phyloP scores from a whole-genome alignment of 2,113 vertebrate species.

The Pithys albifrons region DNA sequence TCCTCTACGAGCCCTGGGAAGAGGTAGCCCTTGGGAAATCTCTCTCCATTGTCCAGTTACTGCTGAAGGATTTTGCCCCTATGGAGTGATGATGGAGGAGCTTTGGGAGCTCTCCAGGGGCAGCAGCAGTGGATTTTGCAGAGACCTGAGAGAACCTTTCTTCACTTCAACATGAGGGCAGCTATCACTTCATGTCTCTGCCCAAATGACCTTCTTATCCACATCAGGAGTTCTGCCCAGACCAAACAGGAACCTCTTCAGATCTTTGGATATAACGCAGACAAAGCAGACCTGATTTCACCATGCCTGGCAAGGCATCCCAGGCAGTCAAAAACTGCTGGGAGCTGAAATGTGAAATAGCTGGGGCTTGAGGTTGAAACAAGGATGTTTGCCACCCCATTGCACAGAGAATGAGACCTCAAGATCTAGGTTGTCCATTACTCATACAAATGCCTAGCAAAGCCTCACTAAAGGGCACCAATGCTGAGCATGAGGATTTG shows the following conservation, averaged over 20 bases:
- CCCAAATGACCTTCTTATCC: background rate
- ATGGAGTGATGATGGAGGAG: background rate
- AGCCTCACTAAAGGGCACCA: background rate
- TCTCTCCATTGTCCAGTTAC: accelerated
- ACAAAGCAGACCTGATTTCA: background rate
- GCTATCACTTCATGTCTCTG: background rate
- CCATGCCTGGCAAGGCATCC: background rate
- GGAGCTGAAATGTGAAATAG: background rate
- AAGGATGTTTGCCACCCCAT: background rate
- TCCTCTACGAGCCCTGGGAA: background rate
- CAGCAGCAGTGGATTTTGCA: background rate
- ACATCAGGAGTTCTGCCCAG: background rate
- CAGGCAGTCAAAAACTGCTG: background rate
- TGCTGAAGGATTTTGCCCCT: background rate
- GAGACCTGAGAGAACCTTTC: background rate
- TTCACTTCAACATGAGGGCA: background rate
- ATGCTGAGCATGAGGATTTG: background rate
- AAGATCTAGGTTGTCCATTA: background rate
- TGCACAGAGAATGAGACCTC: no score
- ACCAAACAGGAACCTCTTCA: background rate
- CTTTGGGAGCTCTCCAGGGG: background rate
- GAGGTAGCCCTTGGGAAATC: background rate
- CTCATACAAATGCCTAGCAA: background rate
- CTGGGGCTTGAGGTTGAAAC: background rate
- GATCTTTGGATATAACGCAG: background rate